These are phyloP conservation scores for Cyanocitta stelleri DNA, from an alignment of 2,113 vertebrate species.

Conservation along the genomic window DNA sequence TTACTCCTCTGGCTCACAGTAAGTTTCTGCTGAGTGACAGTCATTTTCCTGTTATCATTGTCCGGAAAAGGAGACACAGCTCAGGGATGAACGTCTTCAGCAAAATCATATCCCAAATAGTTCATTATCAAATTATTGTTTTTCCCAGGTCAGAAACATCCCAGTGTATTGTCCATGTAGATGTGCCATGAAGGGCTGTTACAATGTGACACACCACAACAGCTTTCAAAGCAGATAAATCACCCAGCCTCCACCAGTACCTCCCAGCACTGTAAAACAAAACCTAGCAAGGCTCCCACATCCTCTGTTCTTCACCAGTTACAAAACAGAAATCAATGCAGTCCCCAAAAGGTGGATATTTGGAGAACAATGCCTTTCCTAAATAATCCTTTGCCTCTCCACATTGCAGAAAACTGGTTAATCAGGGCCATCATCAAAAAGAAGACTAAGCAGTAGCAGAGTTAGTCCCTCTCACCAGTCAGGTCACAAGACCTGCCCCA, in stretches of 20 bases:
- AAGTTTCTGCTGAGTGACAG: background rate
- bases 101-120: background rate
- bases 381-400: background rate
- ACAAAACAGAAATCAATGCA: background rate
- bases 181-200: background rate
- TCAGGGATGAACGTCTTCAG: background rate
- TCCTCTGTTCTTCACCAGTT: background rate
- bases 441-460: background rate
- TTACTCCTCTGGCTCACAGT: background rate
- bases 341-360: background rate
- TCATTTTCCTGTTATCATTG: background rate
- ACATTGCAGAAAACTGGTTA: background rate
- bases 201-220: accelerated
- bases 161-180: background rate
- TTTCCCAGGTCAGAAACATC: background rate
- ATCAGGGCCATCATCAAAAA: background rate
- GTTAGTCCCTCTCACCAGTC: background rate
- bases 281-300: background rate
- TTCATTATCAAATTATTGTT: background rate
- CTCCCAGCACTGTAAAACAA: background rate
- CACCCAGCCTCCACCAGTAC: background rate
- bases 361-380: background rate
- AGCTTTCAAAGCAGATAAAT: background rate
- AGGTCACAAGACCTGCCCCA: background rate
- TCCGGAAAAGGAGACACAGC: background rate